Base-by-base conservation (phyloP, 2,113 vertebrate species). In the Peromyscus californicus region DNA sequence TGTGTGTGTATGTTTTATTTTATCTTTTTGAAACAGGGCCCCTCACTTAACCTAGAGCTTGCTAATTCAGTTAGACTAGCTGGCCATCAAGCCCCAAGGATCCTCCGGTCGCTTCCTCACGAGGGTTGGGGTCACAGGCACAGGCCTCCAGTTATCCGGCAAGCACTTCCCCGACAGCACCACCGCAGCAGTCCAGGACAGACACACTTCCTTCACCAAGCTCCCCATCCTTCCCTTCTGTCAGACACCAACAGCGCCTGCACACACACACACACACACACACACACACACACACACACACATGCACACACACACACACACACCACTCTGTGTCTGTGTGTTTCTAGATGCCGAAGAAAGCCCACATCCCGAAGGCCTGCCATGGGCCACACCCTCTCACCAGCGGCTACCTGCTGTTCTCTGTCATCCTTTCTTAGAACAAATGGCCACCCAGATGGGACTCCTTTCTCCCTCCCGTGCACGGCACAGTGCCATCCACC, bases 321-420 rank as follows among this genome's bases (percentile, higher is more conserved):
- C 45, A 7, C 26, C 76, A 31, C 15, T 57, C 33, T 36, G 22
- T 42, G 21, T 26, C 9, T 45, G 9, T 42, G 9, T 42, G 74
- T n/a, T 63, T 45, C 75, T 72, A 63, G 39, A 51, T 17, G 79
- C 67, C 67, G 72, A 61, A 78, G 33, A 63, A 75, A 89, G n/a
- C 6, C 74, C 3, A 16, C 1, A 39, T 8, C 16, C 29, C 4
- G 0, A 31, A 51, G 10, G 33, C 29, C 48, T 21, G 2, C 54
- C 54, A 1, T 10, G 48, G 12, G 13, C 48, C 57, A n/a, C 1
- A 0, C 59, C 84, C 33, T 39, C 45, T 17, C 76, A 8, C 76
- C 45, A 51, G 22, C 78, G 54, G 48, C 9, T 33, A 24, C 5
- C 19, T 33, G 72, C 17, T 36, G 33, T 24, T 39, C 59, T 24